Evolutionary conservation across 2,888 invertebrate genomes (phyloP).

Genomic region (Pseudanteris insignis): DNA sequence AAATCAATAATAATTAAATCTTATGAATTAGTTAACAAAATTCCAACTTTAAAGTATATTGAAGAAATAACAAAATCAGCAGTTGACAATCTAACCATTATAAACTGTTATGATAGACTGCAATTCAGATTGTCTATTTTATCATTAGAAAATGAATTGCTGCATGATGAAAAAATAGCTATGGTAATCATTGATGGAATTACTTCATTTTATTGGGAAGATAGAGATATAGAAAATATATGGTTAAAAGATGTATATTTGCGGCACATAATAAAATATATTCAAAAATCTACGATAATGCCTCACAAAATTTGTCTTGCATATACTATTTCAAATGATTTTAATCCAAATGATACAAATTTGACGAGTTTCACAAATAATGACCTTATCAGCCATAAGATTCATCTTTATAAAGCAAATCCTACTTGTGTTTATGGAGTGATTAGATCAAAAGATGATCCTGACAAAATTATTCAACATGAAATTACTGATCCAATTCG

Average conservation of each 20-base stretch:
- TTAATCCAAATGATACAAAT: conserved; percentile 60
- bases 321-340: conserved; percentile 70
- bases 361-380: conserved; percentile 12
- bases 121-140: conserved; percentile 61
- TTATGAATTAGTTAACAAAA: conserved; percentile 33
- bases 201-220: conserved; percentile 69
- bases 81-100: conserved; percentile 60
- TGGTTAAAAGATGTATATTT: conserved; percentile 68
- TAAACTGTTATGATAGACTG: conserved; percentile 63
- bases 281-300: conserved; percentile 67
- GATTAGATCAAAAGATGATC: conserved; percentile 7
- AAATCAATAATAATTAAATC: conserved; percentile 54
- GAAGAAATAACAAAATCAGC: conserved; percentile 53
- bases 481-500: conserved; percentile 18
- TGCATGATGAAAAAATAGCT: conserved; percentile 63
- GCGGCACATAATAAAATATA: conserved; percentile 63
- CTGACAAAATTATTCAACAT: conserved; percentile 14
- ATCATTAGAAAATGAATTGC: conserved; percentile 63
- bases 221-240: conserved; percentile 50
- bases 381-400: conserved; percentile 62
- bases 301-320: conserved; percentile 68
- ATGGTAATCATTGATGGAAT: conserved; percentile 68
- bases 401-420: conserved; percentile 53
- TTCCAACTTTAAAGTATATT: conserved; percentile 42
- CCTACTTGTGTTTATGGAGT: conserved; percentile 22